These are phyloP conservation scores for Danaus melanippus DNA, from an alignment of 1,140 invertebrate species.

Conservation along the genomic window DNA sequence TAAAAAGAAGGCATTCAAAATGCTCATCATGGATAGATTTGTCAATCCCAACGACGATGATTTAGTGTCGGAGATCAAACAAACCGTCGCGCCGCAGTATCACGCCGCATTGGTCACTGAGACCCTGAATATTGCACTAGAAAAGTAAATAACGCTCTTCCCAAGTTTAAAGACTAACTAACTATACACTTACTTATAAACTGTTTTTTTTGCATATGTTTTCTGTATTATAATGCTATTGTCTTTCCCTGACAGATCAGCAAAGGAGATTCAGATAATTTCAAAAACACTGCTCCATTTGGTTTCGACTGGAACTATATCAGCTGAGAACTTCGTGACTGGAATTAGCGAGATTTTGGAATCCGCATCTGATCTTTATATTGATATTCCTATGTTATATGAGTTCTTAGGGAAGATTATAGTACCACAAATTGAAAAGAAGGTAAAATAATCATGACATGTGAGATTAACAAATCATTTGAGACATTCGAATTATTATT, in stretches of 20 bases:
- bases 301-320: slow-evolving; percentile 40
- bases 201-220: background rate
- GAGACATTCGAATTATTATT: no score
- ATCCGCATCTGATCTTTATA: slow-evolving; percentile 49
- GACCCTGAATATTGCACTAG: slow-evolving; percentile 47
- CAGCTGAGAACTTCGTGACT: slow-evolving; percentile 40
- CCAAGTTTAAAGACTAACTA: background rate
- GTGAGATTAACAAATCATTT: background rate
- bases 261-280: slow-evolving; percentile 41
- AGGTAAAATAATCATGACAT: slow-evolving; percentile 28
- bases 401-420: slow-evolving; percentile 53
- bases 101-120: slow-evolving; percentile 50
- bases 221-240: background rate
- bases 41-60: slow-evolving; percentile 43
- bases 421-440: slow-evolving; percentile 54
- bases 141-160: slow-evolving; percentile 36
- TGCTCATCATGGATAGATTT: slow-evolving; percentile 36
- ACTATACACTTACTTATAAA: background rate
- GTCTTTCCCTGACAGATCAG: slow-evolving; percentile 28
- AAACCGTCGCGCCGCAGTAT: slow-evolving; percentile 33
- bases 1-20: slow-evolving; percentile 43
- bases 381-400: slow-evolving; percentile 64
- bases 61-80: slow-evolving; percentile 37
- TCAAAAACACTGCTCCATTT: slow-evolving; percentile 39
- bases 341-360: slow-evolving; percentile 53